Percentiles rank a stretch among this genome's conserved stretches.
phyloP scores from a whole-genome alignment of 2,113 vertebrate genomes.

The Haemorhous mexicanus region DNA sequence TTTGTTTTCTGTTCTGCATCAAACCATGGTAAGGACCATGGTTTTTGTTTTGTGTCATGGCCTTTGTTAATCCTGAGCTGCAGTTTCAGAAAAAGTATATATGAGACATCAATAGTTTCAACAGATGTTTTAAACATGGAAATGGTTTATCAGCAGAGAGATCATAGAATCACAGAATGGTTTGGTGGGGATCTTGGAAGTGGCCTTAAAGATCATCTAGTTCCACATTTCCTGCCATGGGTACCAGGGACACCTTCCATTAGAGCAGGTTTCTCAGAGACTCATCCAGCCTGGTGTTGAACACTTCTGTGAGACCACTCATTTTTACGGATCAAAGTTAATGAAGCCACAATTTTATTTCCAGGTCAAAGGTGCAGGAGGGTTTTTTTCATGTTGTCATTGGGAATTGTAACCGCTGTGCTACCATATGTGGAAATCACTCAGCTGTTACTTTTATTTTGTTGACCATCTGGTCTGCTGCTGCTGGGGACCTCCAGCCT shows the following conservation, averaged over 20 bases:
- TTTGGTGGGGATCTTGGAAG: background rate
- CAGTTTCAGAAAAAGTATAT: background rate
- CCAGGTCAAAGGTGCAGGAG: background rate
- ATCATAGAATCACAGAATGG: background rate
- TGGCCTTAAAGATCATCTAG: background rate
- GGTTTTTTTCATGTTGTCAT: background rate
- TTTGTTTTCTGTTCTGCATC: background rate
- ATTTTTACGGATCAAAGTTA: conserved; percentile 14
- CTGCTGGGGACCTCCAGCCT: background rate
- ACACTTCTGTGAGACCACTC: background rate
- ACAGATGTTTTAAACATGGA: background rate
- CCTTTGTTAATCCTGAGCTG: background rate
- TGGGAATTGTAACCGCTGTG: conserved; percentile 19
- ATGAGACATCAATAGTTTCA: background rate
- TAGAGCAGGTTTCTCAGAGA: background rate
- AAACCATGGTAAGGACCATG: accelerated
- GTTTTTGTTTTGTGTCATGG: background rate
- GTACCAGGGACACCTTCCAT: background rate
- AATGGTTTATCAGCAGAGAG: background rate
- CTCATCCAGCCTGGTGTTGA: background rate
- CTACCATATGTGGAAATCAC: conserved; percentile 38
- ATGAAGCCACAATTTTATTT: conserved; percentile 21
- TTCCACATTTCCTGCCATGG: background rate
- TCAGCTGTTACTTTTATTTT: background rate
- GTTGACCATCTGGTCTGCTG: conserved; percentile 48